Percentiles rank a stretch among this genome's conserved stretches.
These are phyloP conservation scores for Tetranychus urticae DNA, from an alignment of 1,140 invertebrate genomes.

Conservation along the genomic window DNA sequence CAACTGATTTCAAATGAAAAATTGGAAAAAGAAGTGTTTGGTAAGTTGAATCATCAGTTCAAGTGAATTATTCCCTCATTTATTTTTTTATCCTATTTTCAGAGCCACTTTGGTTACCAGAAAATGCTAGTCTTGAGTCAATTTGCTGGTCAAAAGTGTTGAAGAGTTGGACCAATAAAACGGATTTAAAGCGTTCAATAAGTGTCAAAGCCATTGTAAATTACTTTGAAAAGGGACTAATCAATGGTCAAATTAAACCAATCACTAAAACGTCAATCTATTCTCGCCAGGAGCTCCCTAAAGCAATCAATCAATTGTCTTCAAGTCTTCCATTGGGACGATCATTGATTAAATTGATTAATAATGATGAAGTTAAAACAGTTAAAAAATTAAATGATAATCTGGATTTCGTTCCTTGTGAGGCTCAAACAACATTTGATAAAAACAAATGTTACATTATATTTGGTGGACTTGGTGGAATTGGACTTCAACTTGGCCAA, in stretches of 20 bases:
- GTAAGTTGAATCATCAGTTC: too few species aligned
- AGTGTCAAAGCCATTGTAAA: background rate
- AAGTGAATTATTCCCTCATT: too few species aligned
- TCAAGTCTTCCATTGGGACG: slow-evolving; percentile 61
- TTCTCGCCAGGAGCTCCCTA: slow-evolving; percentile 51
- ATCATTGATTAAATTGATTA: slow-evolving; percentile 79
- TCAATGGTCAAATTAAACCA: background rate
- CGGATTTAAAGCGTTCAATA: too few species aligned
- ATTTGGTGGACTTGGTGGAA: slow-evolving; percentile 19
- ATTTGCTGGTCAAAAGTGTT: slow-evolving; percentile 59
- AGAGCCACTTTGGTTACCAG: slow-evolving; percentile 57
- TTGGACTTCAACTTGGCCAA: slow-evolving; percentile 29
- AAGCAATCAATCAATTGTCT: slow-evolving; percentile 56
- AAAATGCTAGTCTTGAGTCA: slow-evolving; percentile 51
- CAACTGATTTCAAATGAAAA: too few species aligned
- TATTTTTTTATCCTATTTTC: slow-evolving; percentile 27
- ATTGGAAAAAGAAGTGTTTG: too few species aligned
- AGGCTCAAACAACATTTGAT: background rate
- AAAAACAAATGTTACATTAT: slow-evolving; percentile 8
- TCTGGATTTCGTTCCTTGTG: background rate
- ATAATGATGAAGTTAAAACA: slow-evolving; percentile 88
- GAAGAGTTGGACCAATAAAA: slow-evolving; percentile 30
- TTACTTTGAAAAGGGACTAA: background rate
- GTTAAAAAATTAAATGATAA: slow-evolving; percentile 32
- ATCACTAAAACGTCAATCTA: slow-evolving; percentile 30